Evolutionary conservation across 2,113 vertebrate genomes (phyloP).

Genomic region (Variabilichromis moorii): DNA sequence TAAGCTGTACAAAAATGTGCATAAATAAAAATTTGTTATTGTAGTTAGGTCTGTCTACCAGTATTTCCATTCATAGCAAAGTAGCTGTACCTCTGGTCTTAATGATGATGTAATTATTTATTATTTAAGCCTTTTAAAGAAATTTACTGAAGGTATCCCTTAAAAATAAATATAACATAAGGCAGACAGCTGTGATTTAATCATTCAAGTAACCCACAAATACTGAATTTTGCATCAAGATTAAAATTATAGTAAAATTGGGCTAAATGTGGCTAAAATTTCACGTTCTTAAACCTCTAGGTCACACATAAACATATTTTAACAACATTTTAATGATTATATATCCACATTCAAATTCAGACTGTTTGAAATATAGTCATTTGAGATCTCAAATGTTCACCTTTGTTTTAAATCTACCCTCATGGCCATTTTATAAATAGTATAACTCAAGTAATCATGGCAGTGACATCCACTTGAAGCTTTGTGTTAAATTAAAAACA

Average conservation of each 20-base stretch:
- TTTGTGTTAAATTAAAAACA: background rate
- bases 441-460: background rate
- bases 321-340: background rate
- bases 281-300: background rate
- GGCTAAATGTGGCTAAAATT: background rate
- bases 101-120: background rate
- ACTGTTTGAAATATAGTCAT: background rate
- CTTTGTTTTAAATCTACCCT: background rate
- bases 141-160: background rate
- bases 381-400: background rate
- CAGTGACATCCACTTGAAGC: background rate
- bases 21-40: background rate
- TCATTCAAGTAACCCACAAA: background rate
- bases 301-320: background rate
- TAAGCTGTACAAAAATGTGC: background rate
- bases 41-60: background rate
- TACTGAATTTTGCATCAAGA: background rate
- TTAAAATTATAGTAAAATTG: background rate
- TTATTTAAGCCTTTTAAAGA: background rate
- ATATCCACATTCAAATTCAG: background rate
- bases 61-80: background rate
- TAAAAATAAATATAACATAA: background rate
- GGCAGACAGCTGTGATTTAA: background rate
- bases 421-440: background rate
- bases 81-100: background rate